A percentile compares a stretch with the other conserved stretches of the same genome.
phyloP scores from a whole-genome alignment of 2,888 invertebrate genomes.

The Tipula unca region DNA sequence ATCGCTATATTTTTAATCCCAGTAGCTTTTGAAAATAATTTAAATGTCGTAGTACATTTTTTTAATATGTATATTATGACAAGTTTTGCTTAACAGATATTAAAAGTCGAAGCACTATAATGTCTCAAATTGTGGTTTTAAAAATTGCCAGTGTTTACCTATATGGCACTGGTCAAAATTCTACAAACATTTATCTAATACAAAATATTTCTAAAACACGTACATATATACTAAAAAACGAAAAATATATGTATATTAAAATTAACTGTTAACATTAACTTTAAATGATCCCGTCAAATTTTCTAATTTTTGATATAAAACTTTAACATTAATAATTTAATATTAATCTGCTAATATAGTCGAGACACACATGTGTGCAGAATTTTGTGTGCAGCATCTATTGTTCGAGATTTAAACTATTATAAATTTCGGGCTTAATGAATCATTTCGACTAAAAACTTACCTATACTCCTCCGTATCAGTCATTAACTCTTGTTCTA shows the following conservation, averaged over 20 bases:
- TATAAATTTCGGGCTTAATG: neutral
- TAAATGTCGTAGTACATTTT: no score
- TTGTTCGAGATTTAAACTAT: neutral
- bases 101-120: neutral
- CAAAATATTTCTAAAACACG: neutral
- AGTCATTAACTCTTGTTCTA: slow-evolving; percentile 72
- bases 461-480: slow-evolving; percentile 71
- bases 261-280: neutral
- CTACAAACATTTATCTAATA: neutral
- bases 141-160: neutral
- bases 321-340: neutral
- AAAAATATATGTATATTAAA: neutral
- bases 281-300: neutral
- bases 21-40: no score
- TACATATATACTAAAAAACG: neutral
- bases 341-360: neutral
- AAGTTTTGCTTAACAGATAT: no score
- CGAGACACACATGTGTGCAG: neutral
- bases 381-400: neutral
- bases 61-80: no score
- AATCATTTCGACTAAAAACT: slow-evolving; percentile 27
- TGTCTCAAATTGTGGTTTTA: neutral
- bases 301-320: neutral
- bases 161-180: neutral
- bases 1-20: no score